phyloP scores from a whole-genome alignment of 2,888 invertebrate genomes.

The Hanleya hanleyi region DNA sequence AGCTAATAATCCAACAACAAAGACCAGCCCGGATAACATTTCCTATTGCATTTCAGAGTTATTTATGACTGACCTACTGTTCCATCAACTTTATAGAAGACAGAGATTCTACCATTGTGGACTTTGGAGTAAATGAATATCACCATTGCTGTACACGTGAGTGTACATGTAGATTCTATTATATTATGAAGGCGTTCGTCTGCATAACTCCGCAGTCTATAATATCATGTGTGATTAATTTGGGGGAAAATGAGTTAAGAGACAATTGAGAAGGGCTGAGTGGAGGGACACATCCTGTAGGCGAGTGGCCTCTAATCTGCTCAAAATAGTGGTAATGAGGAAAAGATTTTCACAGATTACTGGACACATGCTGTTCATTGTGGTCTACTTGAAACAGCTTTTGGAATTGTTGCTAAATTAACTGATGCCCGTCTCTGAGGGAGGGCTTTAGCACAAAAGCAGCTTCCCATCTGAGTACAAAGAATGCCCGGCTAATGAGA shows the following conservation, averaged over 20 bases:
- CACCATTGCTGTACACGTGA: too few relatives aligned
- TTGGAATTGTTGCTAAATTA: slow-evolving; percentile 4
- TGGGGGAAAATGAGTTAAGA: not conserved
- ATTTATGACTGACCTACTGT: too few relatives aligned
- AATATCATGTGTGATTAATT: not conserved
- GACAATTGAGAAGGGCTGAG: not conserved
- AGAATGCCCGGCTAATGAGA: slow-evolving; percentile 7
- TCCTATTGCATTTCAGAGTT: too few relatives aligned
- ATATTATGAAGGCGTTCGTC: too few relatives aligned
- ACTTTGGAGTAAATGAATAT: too few relatives aligned
- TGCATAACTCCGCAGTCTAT: too few relatives aligned
- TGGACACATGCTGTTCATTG: slow-evolving; percentile 1
- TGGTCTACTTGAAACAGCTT: not conserved
- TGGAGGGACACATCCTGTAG: not conserved
- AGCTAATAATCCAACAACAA: not conserved
- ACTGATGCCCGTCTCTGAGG: not conserved
- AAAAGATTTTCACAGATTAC: slow-evolving; percentile 1
- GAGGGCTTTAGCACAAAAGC: slow-evolving; percentile 7
- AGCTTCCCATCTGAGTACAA: not conserved
- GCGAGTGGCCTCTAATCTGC: not conserved
- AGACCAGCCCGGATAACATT: too few relatives aligned
- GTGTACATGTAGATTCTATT: too few relatives aligned
- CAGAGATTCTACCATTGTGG: too few relatives aligned
- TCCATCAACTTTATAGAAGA: too few relatives aligned
- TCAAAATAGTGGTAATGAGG: not conserved